Percentiles rank a stretch among this genome's conserved stretches.
phyloP scores from a whole-genome alignment of 1,140 invertebrate species.

The Drosophila micromelanica region DNA sequence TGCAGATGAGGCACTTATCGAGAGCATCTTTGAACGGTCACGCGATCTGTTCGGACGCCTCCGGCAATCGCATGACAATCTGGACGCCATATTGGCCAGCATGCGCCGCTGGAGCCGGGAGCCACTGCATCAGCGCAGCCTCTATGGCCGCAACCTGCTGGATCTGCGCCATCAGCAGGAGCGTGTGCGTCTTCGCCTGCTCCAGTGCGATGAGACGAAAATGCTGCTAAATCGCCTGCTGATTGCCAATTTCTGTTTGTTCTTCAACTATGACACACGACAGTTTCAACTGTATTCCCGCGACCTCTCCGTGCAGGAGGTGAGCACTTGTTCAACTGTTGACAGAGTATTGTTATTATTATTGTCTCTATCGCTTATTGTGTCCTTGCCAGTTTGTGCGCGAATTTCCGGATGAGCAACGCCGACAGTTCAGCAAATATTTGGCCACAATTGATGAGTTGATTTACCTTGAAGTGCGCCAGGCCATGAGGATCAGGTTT shows the following conservation, averaged over 20 bases:
- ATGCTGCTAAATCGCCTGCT: conserved; percentile 86
- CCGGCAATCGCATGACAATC: conserved; percentile 86
- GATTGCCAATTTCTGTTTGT: conserved; percentile 86
- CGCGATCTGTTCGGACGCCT: conserved; percentile 86
- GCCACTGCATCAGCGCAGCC: conserved; percentile 86
- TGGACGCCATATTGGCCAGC: conserved; percentile 83
- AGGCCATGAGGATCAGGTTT: conserved; percentile 79
- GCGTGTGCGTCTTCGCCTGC: conserved; percentile 75
- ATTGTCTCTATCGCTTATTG: conserved; percentile 25
- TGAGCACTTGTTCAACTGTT: conserved; percentile 14
- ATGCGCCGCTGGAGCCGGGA: conserved; percentile 86
- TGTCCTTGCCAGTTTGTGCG: conserved; percentile 61
- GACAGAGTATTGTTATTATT: conserved; percentile 8
- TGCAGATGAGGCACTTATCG: conserved; percentile 62
- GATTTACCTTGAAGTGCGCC: conserved; percentile 67
- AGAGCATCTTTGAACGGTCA: conserved; percentile 64
- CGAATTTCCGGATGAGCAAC: conserved; percentile 70
- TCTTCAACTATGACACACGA: conserved; percentile 84
- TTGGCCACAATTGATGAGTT: conserved; percentile 70
- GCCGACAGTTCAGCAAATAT: conserved; percentile 68
- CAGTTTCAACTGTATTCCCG: conserved; percentile 67
- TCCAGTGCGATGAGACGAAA: conserved; percentile 85
- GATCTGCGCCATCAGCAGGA: conserved; percentile 86
- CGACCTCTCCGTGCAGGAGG: conserved; percentile 73
- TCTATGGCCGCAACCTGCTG: conserved; percentile 86